A percentile compares a stretch with the other conserved stretches of the same genome.
These are phyloP conservation scores for Sarcophaga peregrina DNA, from an alignment of 1,140 invertebrate species.

Conservation along the genomic window DNA sequence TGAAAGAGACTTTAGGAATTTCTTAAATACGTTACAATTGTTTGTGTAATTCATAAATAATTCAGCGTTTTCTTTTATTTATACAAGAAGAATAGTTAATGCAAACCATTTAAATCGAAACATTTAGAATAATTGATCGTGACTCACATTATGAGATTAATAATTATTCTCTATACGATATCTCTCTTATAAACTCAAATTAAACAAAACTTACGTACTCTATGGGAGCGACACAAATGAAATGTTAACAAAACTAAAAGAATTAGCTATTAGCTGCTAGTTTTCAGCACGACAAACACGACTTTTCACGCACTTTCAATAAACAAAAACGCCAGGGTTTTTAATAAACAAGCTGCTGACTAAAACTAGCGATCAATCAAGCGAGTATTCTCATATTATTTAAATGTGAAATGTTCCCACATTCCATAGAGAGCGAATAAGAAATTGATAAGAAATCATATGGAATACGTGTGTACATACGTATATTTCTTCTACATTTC, in stretches of 20 bases:
- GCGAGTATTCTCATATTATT: neutral
- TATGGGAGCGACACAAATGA: neutral
- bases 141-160: constrained; percentile 1
- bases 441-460: neutral
- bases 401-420: neutral
- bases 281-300: too few species aligned
- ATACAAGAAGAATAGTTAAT: too few species aligned
- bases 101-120: neutral
- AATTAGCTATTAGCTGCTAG: too few species aligned
- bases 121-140: neutral
- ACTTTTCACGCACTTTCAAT: neutral
- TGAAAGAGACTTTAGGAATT: too few species aligned
- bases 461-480: neutral
- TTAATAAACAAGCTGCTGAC: neutral
- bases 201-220: constrained; percentile 10
- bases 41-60: too few species aligned
- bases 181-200: neutral
- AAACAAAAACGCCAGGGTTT: neutral
- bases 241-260: neutral
- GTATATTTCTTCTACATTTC: neutral
- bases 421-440: neutral
- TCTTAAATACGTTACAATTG: too few species aligned
- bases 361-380: neutral
- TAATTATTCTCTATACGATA: neutral
- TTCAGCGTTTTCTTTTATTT: too few species aligned